Conservation (phyloP, 1,140 invertebrate genomes). For the Pteromalus puparum region DNA sequence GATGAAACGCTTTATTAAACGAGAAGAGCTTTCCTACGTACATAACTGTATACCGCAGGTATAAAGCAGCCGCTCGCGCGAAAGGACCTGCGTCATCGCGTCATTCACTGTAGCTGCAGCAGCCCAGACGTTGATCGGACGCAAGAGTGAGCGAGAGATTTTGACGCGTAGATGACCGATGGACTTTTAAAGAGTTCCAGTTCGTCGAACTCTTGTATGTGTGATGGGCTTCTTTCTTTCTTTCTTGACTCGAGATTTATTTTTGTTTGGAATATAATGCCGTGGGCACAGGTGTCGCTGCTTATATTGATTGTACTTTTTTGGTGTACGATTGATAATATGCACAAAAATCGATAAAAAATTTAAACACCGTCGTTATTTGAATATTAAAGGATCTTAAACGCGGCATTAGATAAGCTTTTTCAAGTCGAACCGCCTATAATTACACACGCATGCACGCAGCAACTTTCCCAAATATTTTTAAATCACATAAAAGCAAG, state of each 20-base stretch:
- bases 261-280: neutral
- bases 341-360: too few relatives aligned
- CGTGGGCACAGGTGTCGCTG: too few relatives aligned
- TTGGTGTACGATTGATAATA: too few relatives aligned
- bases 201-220: neutral
- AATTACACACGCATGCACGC: neutral
- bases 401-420: too few relatives aligned
- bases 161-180: slow-evolving; percentile 30
- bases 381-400: too few relatives aligned
- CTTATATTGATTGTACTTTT: too few relatives aligned
- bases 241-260: neutral
- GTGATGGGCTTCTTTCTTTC: neutral
- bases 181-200: slow-evolving; percentile 19
- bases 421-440: too few relatives aligned
- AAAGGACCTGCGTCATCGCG: slow-evolving; percentile 35
- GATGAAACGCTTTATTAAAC: neutral
- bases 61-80: neutral
- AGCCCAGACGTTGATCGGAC: slow-evolving; percentile 5
- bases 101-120: neutral
- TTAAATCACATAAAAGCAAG: neutral
- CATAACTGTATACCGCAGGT: neutral
- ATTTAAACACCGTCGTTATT: too few relatives aligned
- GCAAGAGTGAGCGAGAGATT: slow-evolving; percentile 5
- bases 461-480: neutral
- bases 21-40: neutral